Base-by-base conservation (phyloP, 1,140 invertebrate species). In the Drosophila bocki region DNA sequence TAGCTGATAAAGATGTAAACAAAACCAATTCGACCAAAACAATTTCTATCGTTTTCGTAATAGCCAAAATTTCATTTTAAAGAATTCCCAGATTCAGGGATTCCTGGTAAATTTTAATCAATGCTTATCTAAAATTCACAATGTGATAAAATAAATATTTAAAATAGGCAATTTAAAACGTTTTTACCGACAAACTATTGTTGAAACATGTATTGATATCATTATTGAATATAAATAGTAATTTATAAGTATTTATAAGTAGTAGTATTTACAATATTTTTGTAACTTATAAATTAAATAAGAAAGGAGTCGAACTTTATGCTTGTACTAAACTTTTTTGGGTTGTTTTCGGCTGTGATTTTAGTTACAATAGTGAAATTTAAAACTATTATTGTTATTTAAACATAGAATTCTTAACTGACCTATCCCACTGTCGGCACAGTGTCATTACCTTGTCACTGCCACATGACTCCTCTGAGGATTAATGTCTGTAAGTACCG, bases 381-480 rank as follows among this genome's bases (percentile, higher is more conserved):
- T 13, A 3, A 42, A n/a, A 5, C 7, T 19, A 15, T 47, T 59
- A 7, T 33, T 12, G 19, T 19, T 9, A 2, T 0, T 26, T 59
- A 19, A 19, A 4, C 17, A 0, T n/a, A 15, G 12, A 12, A 3
- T 45, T 12, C 3, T 33, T 39, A 17, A 26, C 68, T 59, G 69
- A 72, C 69, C 69, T 72, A 59, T 39, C 37, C 17, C 65, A 71
- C 44, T 22, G 56, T 26, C 7, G 29, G 32, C 17, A 32, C 11
- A 37, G 32, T 41, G 13, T 13, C n/a, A 11, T 53, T 53, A 22
- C 7, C 8, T 17, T n/a, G 22, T 17, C 15, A 15, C 5, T 2
- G 35, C 44, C 67, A n/a, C 42, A 22, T 74, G 56, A 72, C 68
- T 60, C n/a, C n/a, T 7, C 13, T 7, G 17, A 9, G 33, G 17